Base-by-base conservation (phyloP, 2,888 invertebrate genomes). In the Dendrolimus houi region DNA sequence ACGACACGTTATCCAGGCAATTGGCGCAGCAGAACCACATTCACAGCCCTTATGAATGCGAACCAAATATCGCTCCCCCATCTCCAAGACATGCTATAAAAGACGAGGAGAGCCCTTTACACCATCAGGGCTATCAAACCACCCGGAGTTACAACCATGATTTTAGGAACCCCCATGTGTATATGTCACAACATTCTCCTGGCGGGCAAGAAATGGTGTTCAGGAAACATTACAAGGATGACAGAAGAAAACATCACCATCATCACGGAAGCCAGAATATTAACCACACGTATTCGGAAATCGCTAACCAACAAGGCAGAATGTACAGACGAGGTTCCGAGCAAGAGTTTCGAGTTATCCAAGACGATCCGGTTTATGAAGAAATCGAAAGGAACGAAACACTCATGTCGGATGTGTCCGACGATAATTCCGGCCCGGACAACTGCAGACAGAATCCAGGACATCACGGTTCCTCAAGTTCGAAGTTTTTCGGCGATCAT, bases 341-440 rank as follows among this genome's bases (percentile, higher is more conserved):
- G 13, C 91, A 92, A 54, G 93, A 91, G 60, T 92, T 91, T 57
- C 81, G 92, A 53, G 91, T 91, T 56, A 91, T 92, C 59, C 92
- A 93, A 70, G 95, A 95, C 67, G 95, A 95, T 71, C 96, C 96
- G 0, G 95, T 96, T 2, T 96, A 96, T 77, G 96, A 96, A 75
- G 95, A 95, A 73, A 95, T 96, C 58, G 95, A 95, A 69, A 89
- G 94, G 8, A 92, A 94, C 67, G 95, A 95, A 71, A 93, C 95
- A 3, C 92, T 94, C 55, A 94, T 94, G 71, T 95, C 95, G 0
- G 95, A 95, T 72, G 92, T 95, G 93, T 95, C 95, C 54, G 95
- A 96, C 72, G 96, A 96, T 57, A 91, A 91, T 56, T 91, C 90
- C 12, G 91, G 87, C 0, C 90, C 90, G 12, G 95, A 95, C 70